These are phyloP conservation scores for Drosophila suzukii DNA, from an alignment of 1,140 invertebrate genomes.

Conservation along the genomic window DNA sequence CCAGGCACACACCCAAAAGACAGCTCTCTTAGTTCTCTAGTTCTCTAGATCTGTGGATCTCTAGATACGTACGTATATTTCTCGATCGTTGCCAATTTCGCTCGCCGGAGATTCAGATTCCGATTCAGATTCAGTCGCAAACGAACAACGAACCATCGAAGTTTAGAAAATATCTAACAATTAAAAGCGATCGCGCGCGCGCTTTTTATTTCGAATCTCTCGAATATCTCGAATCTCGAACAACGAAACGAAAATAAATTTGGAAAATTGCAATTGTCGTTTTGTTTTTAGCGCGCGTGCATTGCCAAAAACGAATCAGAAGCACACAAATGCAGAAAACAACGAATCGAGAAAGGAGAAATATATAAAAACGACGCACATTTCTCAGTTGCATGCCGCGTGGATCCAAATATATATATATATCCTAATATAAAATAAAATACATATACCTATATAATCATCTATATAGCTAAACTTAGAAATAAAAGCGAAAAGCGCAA, in stretches of 20 bases:
- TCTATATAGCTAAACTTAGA: constrained; percentile 39
- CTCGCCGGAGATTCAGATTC: constrained; percentile 22
- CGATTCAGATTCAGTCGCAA: constrained; percentile 73
- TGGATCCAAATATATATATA: constrained; percentile 46
- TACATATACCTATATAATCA: constrained; percentile 45
- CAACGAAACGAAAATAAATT: constrained; percentile 67
- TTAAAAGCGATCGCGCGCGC: constrained; percentile 61
- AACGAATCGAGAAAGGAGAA: constrained; percentile 19
- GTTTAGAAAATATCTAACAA: constrained; percentile 69
- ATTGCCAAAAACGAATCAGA: constrained; percentile 72
- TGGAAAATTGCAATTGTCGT: constrained; percentile 61
- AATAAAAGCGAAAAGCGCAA: constrained; percentile 43
- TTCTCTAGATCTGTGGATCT: neutral
- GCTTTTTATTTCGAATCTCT: constrained; percentile 35
- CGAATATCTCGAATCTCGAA: constrained; percentile 30
- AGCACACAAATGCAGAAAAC: constrained; percentile 20
- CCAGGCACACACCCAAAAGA: constrained; percentile 40
- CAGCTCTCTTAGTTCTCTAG: constrained; percentile 38
- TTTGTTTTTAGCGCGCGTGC: constrained; percentile 59
- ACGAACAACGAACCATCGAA: constrained; percentile 84
- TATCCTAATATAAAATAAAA: constrained; percentile 4
- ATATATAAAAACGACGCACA: constrained; percentile 52
- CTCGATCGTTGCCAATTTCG: constrained; percentile 76
- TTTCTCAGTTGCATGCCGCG: constrained; percentile 69
- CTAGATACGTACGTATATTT: constrained; percentile 10